phyloP scores from a whole-genome alignment of 2,797 vertebrate genomes.

The Microtus agrestis region DNA sequence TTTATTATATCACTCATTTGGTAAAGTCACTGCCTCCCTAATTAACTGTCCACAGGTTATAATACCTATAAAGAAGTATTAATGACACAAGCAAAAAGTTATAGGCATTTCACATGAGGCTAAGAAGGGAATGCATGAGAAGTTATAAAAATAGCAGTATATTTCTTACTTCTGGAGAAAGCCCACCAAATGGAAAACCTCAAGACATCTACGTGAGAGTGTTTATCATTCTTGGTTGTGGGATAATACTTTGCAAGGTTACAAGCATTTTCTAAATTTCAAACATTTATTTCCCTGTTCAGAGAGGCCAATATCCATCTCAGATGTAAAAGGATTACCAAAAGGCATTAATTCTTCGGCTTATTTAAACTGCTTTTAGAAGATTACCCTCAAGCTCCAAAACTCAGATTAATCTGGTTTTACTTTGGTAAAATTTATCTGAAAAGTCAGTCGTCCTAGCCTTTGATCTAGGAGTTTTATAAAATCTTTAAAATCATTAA shows the following conservation, averaged over 20 bases:
- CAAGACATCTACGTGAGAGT: background rate
- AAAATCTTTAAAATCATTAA: slow-evolving; percentile 60
- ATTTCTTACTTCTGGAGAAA: slow-evolving; percentile 26
- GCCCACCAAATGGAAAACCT: background rate
- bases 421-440: slow-evolving; percentile 59
- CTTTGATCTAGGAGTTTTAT: slow-evolving; percentile 39
- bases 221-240: background rate
- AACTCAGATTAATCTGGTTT: slow-evolving; percentile 55
- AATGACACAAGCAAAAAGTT: background rate
- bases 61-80: slow-evolving; percentile 21
- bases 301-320: slow-evolving; percentile 10
- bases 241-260: slow-evolving; percentile 25
- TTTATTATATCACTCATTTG: slow-evolving; percentile 58
- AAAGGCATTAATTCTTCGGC: background rate
- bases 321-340: slow-evolving; percentile 43
- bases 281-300: slow-evolving; percentile 38
- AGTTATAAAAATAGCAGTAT: background rate
- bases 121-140: background rate
- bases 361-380: slow-evolving; percentile 61
- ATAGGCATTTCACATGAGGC: background rate
- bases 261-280: slow-evolving; percentile 25
- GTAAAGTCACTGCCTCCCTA: slow-evolving; percentile 50
- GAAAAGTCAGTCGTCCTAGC: slow-evolving; percentile 58
- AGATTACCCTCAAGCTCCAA: slow-evolving; percentile 38
- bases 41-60: background rate